Evolutionary conservation across 2,797 vertebrate species (phyloP).

Genomic region (Pseudopleuronectes americanus): DNA sequence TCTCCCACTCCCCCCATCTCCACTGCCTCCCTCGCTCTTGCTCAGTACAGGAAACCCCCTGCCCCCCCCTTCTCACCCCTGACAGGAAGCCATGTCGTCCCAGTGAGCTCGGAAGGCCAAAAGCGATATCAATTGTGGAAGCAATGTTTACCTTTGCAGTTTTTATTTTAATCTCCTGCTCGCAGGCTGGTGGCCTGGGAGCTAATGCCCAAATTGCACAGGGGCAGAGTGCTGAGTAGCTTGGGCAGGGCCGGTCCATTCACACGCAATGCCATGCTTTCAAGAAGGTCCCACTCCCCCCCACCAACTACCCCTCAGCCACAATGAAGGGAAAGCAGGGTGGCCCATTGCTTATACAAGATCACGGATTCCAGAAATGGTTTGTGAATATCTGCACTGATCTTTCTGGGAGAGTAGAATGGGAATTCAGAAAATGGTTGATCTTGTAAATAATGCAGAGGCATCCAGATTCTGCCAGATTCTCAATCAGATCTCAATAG

Average conservation of each 20-base stretch:
- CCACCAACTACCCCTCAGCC: conserved; percentile 11
- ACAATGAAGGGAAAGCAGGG: conserved; percentile 55
- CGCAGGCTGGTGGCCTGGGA: conserved; percentile 75
- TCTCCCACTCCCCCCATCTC: conserved; percentile 43
- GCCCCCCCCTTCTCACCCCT: conserved; percentile 35
- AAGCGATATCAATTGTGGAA: conserved; percentile 82
- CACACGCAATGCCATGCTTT: conserved; percentile 81
- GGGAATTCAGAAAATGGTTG: conserved; percentile 36
- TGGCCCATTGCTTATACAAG: conserved; percentile 60
- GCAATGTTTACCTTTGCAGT: conserved; percentile 84
- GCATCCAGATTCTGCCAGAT: conserved; percentile 19
- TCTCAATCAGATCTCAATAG: conserved; percentile 32
- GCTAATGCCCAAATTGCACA: conserved; percentile 72
- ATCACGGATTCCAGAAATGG: conserved; percentile 58
- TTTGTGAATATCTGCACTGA: conserved; percentile 68
- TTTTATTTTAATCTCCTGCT: conserved; percentile 77
- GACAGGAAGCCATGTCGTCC: conserved; percentile 84
- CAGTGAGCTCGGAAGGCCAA: conserved; percentile 73
- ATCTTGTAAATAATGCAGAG: conserved; percentile 40
- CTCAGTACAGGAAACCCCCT: conserved; percentile 76
- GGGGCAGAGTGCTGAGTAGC: conserved; percentile 71
- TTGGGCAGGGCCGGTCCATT: conserved; percentile 76
- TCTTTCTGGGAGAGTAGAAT: conserved; percentile 70
- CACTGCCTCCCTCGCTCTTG: conserved; percentile 61
- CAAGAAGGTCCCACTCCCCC: conserved; percentile 52